Evolutionary conservation across 2,797 vertebrate species (phyloP).

Genomic region (Spatula versicolor): DNA sequence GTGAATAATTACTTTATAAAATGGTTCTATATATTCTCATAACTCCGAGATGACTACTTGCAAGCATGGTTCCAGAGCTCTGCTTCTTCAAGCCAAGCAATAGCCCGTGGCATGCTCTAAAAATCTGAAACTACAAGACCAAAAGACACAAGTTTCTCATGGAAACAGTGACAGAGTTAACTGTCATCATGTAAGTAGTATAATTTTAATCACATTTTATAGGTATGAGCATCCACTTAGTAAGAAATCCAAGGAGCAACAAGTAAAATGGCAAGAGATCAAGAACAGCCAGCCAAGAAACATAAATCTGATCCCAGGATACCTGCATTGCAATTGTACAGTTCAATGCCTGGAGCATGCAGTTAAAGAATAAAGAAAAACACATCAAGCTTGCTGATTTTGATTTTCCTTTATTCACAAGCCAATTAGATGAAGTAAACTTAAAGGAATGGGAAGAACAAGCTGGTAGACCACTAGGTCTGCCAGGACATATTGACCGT

Average conservation of each 20-base stretch:
- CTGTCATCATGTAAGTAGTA: conserved; percentile 25
- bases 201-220: conserved; percentile 42
- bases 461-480: neutral
- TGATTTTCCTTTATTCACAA: conserved; percentile 39
- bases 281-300: conserved; percentile 37
- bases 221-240: neutral
- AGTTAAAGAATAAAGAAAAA: neutral
- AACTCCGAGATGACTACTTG: neutral
- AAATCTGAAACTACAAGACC: conserved; percentile 3
- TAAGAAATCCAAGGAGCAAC: conserved; percentile 15
- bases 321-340: neutral
- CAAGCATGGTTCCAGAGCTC: neutral
- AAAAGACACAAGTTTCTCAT: neutral
- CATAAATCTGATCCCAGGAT: conserved; percentile 24
- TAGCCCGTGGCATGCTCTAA: neutral
- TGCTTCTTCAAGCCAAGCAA: conserved; percentile 23
- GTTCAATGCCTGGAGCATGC: neutral
- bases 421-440: conserved; percentile 29
- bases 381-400: neutral
- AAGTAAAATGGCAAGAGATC: conserved; percentile 35
- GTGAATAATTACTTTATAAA: neutral
- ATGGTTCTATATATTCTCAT: neutral
- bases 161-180: conserved; percentile 52
- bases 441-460: neutral
- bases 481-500: neutral